Conservation (phyloP, 1,140 invertebrate genomes). For the Bathynomus jamesi region DNA sequence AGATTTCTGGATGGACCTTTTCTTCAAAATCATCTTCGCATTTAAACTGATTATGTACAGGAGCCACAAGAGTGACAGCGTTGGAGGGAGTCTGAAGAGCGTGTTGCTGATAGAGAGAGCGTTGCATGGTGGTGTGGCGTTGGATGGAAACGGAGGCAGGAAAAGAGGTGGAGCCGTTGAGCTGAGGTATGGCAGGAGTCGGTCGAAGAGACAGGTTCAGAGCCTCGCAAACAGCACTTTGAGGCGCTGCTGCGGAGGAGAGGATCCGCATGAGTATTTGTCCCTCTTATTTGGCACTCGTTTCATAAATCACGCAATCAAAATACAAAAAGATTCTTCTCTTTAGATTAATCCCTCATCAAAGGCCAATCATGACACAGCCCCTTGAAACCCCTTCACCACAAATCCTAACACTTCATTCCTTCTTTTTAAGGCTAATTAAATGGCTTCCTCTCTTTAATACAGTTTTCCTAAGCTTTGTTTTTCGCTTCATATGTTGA, state of each 20-base stretch:
- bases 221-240: slow-evolving; percentile 15
- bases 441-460: too few species aligned
- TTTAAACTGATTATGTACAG: neutral
- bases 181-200: neutral
- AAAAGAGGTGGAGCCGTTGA: neutral
- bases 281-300: neutral
- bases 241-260: slow-evolving; percentile 12
- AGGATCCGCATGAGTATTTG: neutral
- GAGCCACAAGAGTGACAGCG: neutral
- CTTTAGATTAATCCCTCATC: neutral
- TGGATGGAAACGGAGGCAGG: neutral
- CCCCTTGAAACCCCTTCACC: neutral
- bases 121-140: neutral
- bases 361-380: neutral
- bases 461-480: too few species aligned
- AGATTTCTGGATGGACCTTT: neutral
- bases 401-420: neutral
- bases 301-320: neutral
- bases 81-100: neutral
- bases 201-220: slow-evolving; percentile 16
- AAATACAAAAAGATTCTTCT: neutral
- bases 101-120: neutral
- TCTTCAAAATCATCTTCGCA: neutral
- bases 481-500: too few species aligned
- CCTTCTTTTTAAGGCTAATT: too few species aligned